Evolutionary conservation across 1,140 invertebrate genomes (phyloP).

Genomic region (Chironomus tepperi): DNA sequence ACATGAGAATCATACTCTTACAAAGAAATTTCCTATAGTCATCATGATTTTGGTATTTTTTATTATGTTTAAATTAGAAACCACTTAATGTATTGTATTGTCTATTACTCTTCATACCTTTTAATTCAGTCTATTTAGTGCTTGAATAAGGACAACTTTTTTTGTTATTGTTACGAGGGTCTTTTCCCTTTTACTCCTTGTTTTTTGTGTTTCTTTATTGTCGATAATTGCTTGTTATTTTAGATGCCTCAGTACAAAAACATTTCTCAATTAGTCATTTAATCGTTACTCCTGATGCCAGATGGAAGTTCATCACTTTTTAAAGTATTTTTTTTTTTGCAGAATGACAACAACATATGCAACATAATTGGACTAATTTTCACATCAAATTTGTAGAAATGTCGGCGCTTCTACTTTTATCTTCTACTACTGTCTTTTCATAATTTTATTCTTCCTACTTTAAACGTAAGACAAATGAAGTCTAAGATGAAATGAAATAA

Average conservation of each 20-base stretch:
- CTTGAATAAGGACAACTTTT: background rate
- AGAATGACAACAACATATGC: background rate
- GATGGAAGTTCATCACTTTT: background rate
- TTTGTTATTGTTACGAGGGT: background rate
- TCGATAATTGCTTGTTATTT: constrained; percentile 20
- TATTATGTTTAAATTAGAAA: constrained; percentile 15
- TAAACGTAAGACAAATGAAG: too few relatives aligned
- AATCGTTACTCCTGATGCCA: background rate
- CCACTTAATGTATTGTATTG: background rate
- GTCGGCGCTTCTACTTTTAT: background rate
- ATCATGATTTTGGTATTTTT: background rate
- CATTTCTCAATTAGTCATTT: constrained; percentile 16
- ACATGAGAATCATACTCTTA: too few relatives aligned
- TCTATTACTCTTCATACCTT: background rate
- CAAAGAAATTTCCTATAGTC: background rate
- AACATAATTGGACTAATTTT: constrained; percentile 17
- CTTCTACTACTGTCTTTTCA: background rate
- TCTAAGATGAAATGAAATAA: background rate
- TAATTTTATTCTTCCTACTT: background rate
- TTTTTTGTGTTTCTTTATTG: background rate
- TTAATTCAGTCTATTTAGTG: background rate
- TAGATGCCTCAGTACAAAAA: background rate
- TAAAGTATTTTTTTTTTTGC: constrained; percentile 3
- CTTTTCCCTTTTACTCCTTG: background rate
- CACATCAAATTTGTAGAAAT: background rate